Evolutionary conservation across 1,140 invertebrate species (phyloP), one percentile per base, ranked within the genome.

Genomic region (Hyles euphorbiae): DNA sequence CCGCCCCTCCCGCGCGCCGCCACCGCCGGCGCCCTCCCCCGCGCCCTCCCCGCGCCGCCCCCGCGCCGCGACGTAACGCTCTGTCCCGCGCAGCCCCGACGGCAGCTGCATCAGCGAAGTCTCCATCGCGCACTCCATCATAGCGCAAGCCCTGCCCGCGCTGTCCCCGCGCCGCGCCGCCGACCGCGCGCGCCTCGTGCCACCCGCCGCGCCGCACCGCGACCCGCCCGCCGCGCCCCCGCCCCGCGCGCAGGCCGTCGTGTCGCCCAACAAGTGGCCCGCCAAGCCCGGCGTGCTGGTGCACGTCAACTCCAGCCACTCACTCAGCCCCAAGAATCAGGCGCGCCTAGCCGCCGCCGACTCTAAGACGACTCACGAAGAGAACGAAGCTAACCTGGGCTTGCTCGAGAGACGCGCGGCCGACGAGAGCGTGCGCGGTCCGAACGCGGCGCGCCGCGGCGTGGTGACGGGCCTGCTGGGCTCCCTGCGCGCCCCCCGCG

Each of bases 271-370:
- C 65, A 95, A 95, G 72, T 97, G 96, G 96, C 96, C 96, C 34
- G 88, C 97, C 58, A 94, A 95, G 74, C 96, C 96, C 2, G 96
- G 96, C 34, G 95, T 97, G 48, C 90, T 97, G 70, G 94, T 96
- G 49, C 96, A 97, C 85, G 94, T 96, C 44, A 96, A 96, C 68
- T 89, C 89, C 10, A 90, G 89, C 63, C 89, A 89, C 54, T 88
- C 89, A 1, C 64, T 90, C 1, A 89, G 89, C 72, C 89, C 89
- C 34, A 90, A 90, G 74, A 90, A 89, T 68, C 83, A 87, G 70
- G 80, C 81, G 9, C 77, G 80, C 60, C 67, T 87, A 58, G 73
- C 87, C 69, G 68, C 61, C 59, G 63, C 57, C 44, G 56, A 70
- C 2, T 22, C 22, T 22, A 22, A 22, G 1, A 22, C 22, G 22